Base-by-base conservation (phyloP, 1,140 invertebrate genomes). In the Temnothorax longispinosus region DNA sequence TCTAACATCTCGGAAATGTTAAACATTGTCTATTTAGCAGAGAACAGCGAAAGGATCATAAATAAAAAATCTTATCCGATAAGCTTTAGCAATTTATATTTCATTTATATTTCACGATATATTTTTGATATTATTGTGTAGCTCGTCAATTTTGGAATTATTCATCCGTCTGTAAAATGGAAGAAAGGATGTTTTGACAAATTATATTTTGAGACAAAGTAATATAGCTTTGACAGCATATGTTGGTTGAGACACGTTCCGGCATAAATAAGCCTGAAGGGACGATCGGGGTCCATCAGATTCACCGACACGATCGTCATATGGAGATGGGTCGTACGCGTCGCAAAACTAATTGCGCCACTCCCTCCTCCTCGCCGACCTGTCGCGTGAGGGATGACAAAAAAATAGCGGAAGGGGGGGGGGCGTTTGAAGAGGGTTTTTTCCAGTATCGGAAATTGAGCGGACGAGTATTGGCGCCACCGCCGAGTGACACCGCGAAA, bases 361-460 rank as follows among this genome's bases (percentile, higher is more conserved):
- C 50, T 50, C 54, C 50, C 62, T n/a, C 50, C 62, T n/a, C 32
- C 32, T 2, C 64, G 13, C 32, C 50, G 56, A 27, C 8, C 13
- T 38, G 32, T 13, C 13, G 27, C 56, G 60, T 58, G 50, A 21
- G 54, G 32, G 41, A 44, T 47, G 50, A 71, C 32, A 44, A 44
- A 81, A 82, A 82, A 71, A 69, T 67, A 69, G 64, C 62, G 41
- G 35, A 0, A 0, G 38, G 67, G 0, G 27, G 27, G 27, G 27
- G 38, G 67, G 41, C 72, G 74, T 65, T 85, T 78, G 74, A 67
- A 76, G 62, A 41, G 82, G 60, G 41, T 18, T 84, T 60, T 74
- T 60, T 60, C n/a, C 69, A 47, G 80, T 84, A 84, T 84, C 69
- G 80, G 69, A 75, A 84, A 75, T 84, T 75, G 80, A 84, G 80